phyloP scores from a whole-genome alignment of 2,888 invertebrate species.

The Acronicta leporina region DNA sequence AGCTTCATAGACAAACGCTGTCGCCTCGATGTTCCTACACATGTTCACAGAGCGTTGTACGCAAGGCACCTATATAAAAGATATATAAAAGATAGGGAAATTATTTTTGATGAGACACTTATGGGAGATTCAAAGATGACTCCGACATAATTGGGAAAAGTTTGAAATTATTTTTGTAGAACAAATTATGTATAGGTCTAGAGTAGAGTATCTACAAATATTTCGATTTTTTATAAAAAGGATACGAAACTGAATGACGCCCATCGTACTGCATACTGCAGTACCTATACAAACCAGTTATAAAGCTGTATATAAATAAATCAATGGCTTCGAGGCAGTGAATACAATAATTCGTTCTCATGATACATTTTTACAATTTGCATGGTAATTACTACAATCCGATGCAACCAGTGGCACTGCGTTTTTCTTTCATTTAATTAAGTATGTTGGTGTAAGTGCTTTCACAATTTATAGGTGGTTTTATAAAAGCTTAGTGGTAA shows the following conservation, averaged over 20 bases:
- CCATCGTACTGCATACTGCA: not conserved
- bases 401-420: constrained; percentile 16
- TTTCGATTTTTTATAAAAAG: too few relatives aligned
- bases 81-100: not conserved
- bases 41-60: not conserved
- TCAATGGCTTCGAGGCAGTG: not conserved
- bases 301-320: not conserved
- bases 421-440: constrained; percentile 12
- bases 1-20: not conserved
- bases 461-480: constrained; percentile 4
- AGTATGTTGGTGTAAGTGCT: not conserved
- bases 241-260: not conserved
- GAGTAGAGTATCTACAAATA: too few relatives aligned
- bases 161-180: not conserved
- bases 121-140: not conserved
- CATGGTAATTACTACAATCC: constrained; percentile 27
- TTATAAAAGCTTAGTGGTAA: not conserved
- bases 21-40: not conserved
- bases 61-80: not conserved
- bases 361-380: constrained; percentile 13
- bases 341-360: not conserved
- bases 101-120: constrained; percentile 1
- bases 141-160: not conserved
- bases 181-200: not conserved
- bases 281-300: not conserved